Percentiles rank a stretch among this genome's conserved stretches.
Conservation (phyloP, 2,888 invertebrate genomes). For the Acanthococcus lagerstroemiae region DNA sequence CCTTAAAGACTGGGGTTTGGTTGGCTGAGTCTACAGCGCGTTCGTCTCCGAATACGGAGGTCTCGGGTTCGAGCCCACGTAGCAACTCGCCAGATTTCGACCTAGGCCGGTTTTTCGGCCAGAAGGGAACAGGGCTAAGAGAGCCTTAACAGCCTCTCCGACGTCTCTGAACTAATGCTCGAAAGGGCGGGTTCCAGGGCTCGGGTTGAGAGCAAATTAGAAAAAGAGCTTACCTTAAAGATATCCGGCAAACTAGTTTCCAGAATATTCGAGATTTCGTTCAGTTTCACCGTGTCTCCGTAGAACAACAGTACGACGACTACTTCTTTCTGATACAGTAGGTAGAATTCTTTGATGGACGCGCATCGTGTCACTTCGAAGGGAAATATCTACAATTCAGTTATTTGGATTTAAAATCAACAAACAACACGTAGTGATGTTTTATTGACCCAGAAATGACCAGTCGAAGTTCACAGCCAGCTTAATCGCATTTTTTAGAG, state of each 20-base stretch:
- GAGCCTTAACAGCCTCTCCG: too few relatives aligned
- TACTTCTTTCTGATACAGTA: slow-evolving; percentile 6
- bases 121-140: too few relatives aligned
- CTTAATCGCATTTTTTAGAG: too few relatives aligned
- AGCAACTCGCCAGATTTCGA: too few relatives aligned
- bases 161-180: too few relatives aligned
- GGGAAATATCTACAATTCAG: slow-evolving; percentile 28
- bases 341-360: slow-evolving; percentile 19
- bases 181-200: too few relatives aligned
- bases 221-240: neutral
- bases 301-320: slow-evolving; percentile 24
- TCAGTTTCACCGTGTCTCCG: slow-evolving; percentile 8
- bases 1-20: too few relatives aligned
- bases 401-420: neutral
- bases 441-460: neutral
- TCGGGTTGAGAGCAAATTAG: too few relatives aligned
- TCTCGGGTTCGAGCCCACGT: too few relatives aligned
- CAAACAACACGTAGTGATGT: neutral
- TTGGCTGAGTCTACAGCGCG: neutral
- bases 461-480: too few relatives aligned
- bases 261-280: neutral
- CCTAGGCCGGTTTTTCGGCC: too few relatives aligned
- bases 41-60: too few relatives aligned
- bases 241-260: neutral
- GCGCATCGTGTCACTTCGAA: slow-evolving; percentile 8